Evolutionary conservation across 2,888 invertebrate genomes (phyloP).

Genomic region (Oscheius onirici): DNA sequence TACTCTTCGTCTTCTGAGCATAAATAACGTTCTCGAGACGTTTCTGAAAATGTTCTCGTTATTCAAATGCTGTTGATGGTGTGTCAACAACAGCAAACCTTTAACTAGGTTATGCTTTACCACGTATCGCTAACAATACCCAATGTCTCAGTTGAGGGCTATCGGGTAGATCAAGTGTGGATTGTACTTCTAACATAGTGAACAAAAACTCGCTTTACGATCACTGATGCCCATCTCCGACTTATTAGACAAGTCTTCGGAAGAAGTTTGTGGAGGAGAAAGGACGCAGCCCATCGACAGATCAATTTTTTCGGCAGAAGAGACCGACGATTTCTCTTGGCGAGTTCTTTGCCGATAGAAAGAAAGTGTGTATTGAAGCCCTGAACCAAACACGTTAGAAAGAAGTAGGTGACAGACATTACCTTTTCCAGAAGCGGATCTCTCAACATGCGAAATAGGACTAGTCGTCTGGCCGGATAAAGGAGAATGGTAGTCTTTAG

Average conservation of each 20-base stretch:
- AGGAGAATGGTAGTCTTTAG: too few relatives aligned
- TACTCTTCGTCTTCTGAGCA: conserved; percentile 83
- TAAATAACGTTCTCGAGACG: neutral
- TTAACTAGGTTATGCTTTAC: neutral
- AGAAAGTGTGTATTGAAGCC: conserved; percentile 42
- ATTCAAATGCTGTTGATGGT: neutral
- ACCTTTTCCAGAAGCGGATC: too few relatives aligned
- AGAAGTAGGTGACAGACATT: too few relatives aligned
- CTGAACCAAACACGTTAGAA: conserved; percentile 38
- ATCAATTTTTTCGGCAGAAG: conserved; percentile 3
- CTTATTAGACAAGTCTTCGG: neutral
- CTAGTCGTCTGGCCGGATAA: too few relatives aligned
- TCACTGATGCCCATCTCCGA: neutral
- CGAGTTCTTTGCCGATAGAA: conserved; percentile 41
- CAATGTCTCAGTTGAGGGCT: neutral
- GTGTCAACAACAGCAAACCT: neutral
- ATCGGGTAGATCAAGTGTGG: neutral
- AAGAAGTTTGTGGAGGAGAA: neutral
- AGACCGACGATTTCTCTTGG: conserved; percentile 10
- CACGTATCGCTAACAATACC: neutral
- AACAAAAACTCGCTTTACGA: neutral
- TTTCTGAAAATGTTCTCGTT: conserved; percentile 2
- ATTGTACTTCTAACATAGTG: too few relatives aligned
- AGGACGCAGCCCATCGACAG: neutral
- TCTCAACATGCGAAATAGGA: too few relatives aligned